Base-by-base conservation (phyloP, 2,113 vertebrate genomes). In the Rhadina sibilatrix region DNA sequence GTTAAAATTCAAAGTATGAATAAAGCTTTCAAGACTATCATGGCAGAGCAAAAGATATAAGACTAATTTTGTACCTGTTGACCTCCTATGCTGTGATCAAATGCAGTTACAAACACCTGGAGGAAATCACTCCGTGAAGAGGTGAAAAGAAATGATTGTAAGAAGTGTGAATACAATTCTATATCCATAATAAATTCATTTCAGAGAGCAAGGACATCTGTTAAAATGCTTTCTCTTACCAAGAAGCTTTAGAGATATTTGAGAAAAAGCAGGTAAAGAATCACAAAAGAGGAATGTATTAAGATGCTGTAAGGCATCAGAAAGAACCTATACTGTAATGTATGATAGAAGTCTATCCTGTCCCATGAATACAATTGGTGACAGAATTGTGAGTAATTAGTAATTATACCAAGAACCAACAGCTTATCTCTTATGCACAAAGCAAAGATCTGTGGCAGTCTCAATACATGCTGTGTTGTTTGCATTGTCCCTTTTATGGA, bases 201-300 rank as follows among this genome's bases (percentile, higher is more conserved):
- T 30, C 31, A 61, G 52, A 70, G 33, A 1, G 0, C 54, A 90
- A 90, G 64, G 68, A 54, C 33, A n/a, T 72, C 27, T 74, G 37
- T 54, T 90, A 92, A 83, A 93, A 92, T 69, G 23, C 9, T 80
- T 91, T 83, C 17, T 92, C 37, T 65, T 94, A 95, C 66, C 28
- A 80, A 83, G n/a, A 14, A 72, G 22, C 31, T 85, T 87, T 46
- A 72, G 59, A 76, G 22, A 56, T 75, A 54, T 40, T 70, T 40
- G n/a, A 85, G 14, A 53, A 76, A 59, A 88, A 50, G 12, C 46
- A 86, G 16, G 31, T 59, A 46, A 77, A 83, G 53, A 66, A 66
- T 74, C 15, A 70, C 23, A 82, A 78, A 6, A 53, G 22, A 61
- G 10, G 49, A 85, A 88, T 53, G 71, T 69, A 57, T 38, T 16